A percentile compares a stretch with the other conserved stretches of the same genome.
Conservation (phyloP, 2,113 vertebrate genomes). For the Elephas maximus region DNA sequence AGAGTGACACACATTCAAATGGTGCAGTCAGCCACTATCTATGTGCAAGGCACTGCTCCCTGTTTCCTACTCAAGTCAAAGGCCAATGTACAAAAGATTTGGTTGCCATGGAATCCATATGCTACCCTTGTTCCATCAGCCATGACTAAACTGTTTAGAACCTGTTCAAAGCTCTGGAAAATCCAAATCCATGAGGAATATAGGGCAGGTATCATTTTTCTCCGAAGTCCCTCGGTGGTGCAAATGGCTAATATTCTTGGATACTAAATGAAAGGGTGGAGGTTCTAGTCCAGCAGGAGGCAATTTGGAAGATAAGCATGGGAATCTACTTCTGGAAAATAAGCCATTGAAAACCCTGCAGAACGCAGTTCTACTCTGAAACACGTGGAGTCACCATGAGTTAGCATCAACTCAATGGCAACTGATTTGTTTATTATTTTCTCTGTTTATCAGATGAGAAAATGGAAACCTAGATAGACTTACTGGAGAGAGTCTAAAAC, state of each 20-base stretch:
- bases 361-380: too few relatives aligned
- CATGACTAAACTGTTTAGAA: too few relatives aligned
- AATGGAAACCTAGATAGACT: constrained; percentile 11
- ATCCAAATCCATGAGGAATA: constrained; percentile 39
- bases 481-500: background rate
- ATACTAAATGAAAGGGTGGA: background rate
- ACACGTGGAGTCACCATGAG: background rate
- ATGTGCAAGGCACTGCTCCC: too few relatives aligned
- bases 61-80: too few relatives aligned
- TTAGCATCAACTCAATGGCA: background rate
- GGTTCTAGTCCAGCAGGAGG: background rate
- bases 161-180: background rate
- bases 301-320: background rate
- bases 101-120: too few relatives aligned
- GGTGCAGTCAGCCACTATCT: too few relatives aligned
- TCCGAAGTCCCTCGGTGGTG: background rate
- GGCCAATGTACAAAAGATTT: too few relatives aligned
- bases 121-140: too few relatives aligned
- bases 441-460: constrained; percentile 33
- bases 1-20: too few relatives aligned
- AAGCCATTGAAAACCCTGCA: background rate
- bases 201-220: background rate
- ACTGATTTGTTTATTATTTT: constrained; percentile 36
- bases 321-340: background rate
- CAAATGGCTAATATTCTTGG: background rate